Base-by-base conservation (phyloP, 2,888 invertebrate species). In the Drosophila histrio region DNA sequence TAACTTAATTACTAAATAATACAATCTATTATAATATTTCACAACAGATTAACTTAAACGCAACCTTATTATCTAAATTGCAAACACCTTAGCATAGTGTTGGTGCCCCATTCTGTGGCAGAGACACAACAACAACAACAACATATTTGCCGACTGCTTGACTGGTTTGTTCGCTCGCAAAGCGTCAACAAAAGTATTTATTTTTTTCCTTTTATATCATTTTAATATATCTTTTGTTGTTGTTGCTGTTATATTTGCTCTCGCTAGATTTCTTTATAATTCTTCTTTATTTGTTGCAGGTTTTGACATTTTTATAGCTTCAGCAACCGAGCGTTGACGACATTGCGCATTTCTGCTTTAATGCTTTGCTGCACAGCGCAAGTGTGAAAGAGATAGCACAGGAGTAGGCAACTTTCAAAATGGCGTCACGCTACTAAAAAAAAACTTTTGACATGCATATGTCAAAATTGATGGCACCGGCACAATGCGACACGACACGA, bases 221-320 rank as follows among this genome's bases (percentile, higher is more conserved):
- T 64, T 69, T 69, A 24, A 63, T 65, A 44, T 46, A 47, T 39
- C 6, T 43, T 43, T 49, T 58, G 47, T 24, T 43, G 26, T 24
- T 54, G 15, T 50, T 32, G 26, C 26, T 59, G 52, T 39, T 28
- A 38, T 38, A 38, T 49, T 41, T 50, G 30, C 49, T 53, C 56
- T 62, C 30, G 43, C 59, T 72, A 81, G 76, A 78, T 84, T 82
- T 67, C 84, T 75, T 70, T 69, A 87, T 84, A 87, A 80, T 84
- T 84, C 50, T 70, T 64, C 57, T 60, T 52, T 70, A 68, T 84
- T 84, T 78, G 81, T 47, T 46, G 75, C 63, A 65, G 65, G 68
- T 71, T 87, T 69, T 77, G 72, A 79, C 75, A 83, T 84, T 87
- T 83, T 75, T 84, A 87, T 82, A 79, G 83, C 83, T 83, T 83